Conservation (phyloP, 2,888 invertebrate genomes). For the Apodemia hepburni region DNA sequence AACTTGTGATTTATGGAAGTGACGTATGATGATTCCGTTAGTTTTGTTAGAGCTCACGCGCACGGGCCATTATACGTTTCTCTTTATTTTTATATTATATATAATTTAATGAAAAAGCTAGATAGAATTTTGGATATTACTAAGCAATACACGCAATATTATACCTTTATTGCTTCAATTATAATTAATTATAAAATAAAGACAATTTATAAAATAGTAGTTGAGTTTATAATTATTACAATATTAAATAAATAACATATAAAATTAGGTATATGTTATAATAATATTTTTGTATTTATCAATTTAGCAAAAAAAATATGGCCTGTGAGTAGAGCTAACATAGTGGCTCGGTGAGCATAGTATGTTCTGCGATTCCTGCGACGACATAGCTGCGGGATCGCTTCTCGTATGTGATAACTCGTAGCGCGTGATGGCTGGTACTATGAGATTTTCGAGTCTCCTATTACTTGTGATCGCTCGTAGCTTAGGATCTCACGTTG, state of each 20-base stretch:
- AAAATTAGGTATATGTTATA: conserved; percentile 21
- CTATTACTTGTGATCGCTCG: conserved; percentile 19
- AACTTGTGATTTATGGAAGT: conserved; percentile 64
- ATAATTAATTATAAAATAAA: conserved; percentile 21
- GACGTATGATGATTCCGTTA: conserved; percentile 58
- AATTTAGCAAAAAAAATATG: conserved; percentile 37
- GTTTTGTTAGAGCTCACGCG: conserved; percentile 54
- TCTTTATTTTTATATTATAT: conserved; percentile 26
- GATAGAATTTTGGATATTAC: conserved; percentile 19
- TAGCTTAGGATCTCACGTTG: conserved; percentile 17
- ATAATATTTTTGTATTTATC: conserved; percentile 23
- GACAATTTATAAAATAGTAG: conserved; percentile 22
- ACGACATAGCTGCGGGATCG: background rate
- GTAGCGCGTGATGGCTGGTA: conserved; percentile 18
- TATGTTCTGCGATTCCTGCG: conserved; percentile 10
- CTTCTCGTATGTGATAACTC: conserved; percentile 8
- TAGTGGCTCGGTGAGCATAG: conserved; percentile 34
- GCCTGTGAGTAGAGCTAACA: conserved; percentile 41
- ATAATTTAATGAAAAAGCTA: conserved; percentile 23
- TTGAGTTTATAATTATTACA: conserved; percentile 18
- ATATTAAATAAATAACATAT: conserved; percentile 19
- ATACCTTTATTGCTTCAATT: conserved; percentile 22
- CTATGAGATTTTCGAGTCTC: conserved; percentile 15
- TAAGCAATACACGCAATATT: conserved; percentile 22
- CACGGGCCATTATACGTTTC: conserved; percentile 45